Percentiles rank a stretch among this genome's conserved stretches.
Conservation (phyloP, 2,113 vertebrate species). For the Mastomys coucha region DNA sequence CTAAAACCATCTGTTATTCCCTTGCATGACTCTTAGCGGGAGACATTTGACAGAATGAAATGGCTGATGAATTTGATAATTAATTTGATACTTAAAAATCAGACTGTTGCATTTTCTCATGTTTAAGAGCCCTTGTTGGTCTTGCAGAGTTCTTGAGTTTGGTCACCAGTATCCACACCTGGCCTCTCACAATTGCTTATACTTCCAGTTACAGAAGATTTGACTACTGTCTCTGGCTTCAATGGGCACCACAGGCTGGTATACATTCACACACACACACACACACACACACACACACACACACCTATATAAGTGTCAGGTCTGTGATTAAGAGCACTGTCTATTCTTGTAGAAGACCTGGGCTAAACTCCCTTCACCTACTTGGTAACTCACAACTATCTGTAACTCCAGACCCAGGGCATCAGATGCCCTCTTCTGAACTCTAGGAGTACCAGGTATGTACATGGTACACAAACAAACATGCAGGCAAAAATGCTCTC, state of each 20-base stretch:
- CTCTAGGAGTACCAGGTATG: not conserved
- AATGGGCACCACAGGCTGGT: not conserved
- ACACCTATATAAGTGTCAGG: not conserved
- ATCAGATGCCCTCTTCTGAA: not conserved
- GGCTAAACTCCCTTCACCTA: not conserved
- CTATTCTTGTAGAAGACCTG: not conserved
- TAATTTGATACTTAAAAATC: not conserved
- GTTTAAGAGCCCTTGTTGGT: not conserved
- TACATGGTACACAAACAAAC: not conserved
- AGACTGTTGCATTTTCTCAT: not conserved
- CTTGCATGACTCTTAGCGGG: too few relatives aligned
- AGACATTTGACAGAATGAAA: too few relatives aligned
- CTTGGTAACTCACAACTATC: too few relatives aligned
- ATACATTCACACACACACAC: not conserved
- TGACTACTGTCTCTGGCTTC: not conserved
- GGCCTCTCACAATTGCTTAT: not conserved
- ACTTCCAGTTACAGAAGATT: not conserved
- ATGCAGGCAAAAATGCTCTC: not conserved
- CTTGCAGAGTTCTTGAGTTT: not conserved
- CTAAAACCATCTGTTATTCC: too few relatives aligned
- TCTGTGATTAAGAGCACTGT: not conserved
- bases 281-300: not conserved
- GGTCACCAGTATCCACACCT: not conserved
- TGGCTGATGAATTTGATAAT: not conserved
- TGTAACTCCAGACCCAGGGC: too few relatives aligned